A percentile compares a stretch with the other conserved stretches of the same genome.
Evolutionary conservation across 2,797 vertebrate genomes (phyloP).

Genomic region (Eleutherodactylus coqui): DNA sequence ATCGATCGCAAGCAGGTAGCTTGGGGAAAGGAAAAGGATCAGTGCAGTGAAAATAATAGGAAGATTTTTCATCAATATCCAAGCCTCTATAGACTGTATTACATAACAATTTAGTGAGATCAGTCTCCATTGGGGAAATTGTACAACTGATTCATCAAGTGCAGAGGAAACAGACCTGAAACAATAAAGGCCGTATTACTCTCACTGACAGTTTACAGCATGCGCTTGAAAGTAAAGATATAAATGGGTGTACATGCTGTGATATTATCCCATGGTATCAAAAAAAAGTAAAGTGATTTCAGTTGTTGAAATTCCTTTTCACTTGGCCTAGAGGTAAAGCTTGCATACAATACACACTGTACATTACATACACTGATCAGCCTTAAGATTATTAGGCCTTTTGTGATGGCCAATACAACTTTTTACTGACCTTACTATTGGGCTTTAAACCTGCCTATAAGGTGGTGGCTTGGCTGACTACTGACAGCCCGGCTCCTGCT

Average conservation of each 20-base stretch:
- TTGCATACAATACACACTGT: neutral
- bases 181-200: slow-evolving; percentile 8
- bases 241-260: neutral
- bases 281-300: neutral
- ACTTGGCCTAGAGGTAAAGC: neutral
- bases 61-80: slow-evolving; percentile 35
- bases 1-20: slow-evolving; percentile 61
- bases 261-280: too few relatives aligned
- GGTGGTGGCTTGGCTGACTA: too few relatives aligned
- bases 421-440: too few relatives aligned
- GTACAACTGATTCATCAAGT: slow-evolving; percentile 22
- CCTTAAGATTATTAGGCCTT: too few relatives aligned
- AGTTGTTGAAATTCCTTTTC: neutral
- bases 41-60: slow-evolving; percentile 60
- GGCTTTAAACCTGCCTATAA: too few relatives aligned
- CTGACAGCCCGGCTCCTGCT: too few relatives aligned
- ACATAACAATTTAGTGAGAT: neutral
- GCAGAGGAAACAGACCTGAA: neutral
- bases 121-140: neutral
- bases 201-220: neutral
- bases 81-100: slow-evolving; percentile 4
- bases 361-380: too few relatives aligned
- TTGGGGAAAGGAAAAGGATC: slow-evolving; percentile 63
- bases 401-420: too few relatives aligned
- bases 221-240: neutral